These are phyloP conservation scores for Gallinago paraguaiae DNA, from an alignment of 2,113 vertebrate species.

Conservation along the genomic window DNA sequence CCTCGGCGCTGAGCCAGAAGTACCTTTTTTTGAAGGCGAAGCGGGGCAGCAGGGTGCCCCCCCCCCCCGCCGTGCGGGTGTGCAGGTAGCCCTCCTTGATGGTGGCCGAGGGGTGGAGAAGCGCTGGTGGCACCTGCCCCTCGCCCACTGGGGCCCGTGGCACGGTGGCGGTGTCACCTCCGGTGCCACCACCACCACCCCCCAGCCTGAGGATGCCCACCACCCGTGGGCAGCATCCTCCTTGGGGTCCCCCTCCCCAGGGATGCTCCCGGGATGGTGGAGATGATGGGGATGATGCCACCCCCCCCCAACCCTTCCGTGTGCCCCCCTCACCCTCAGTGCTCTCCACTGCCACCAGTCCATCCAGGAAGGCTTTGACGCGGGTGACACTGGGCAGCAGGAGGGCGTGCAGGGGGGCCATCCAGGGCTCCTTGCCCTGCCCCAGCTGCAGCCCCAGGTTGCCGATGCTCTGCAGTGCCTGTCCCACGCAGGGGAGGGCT, in stretches of 20 bases:
- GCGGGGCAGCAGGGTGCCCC: conserved; percentile 77
- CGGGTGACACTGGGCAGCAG: conserved; percentile 84
- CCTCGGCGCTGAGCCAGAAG: conserved; percentile 87
- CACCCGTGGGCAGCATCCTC: background rate
- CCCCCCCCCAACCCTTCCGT: background rate
- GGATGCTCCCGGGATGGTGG: background rate
- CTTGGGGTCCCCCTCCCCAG: too few species aligned
- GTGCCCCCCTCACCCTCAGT: conserved; percentile 75
- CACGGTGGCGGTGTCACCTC: background rate
- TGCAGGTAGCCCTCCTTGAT: conserved; percentile 89
- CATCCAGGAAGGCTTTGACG: conserved; percentile 85
- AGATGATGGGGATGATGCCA: background rate
- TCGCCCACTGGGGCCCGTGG: conserved; percentile 38
- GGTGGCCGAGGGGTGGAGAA: conserved; percentile 75
- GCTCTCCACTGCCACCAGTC: conserved; percentile 82
- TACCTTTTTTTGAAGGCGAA: conserved; percentile 92
- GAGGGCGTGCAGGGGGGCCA: conserved; percentile 85
- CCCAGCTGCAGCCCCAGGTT: conserved; percentile 91
- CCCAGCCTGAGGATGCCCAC: fast-evolving
- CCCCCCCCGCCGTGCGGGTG: conserved; percentile 48
- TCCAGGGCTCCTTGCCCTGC: conserved; percentile 92
- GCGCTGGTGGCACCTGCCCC: conserved; percentile 55
- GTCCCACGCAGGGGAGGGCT: background rate
- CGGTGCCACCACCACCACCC: background rate
- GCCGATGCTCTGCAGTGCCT: conserved; percentile 89